Conservation (phyloP, 2,888 invertebrate species). For the Baccha elongata region DNA sequence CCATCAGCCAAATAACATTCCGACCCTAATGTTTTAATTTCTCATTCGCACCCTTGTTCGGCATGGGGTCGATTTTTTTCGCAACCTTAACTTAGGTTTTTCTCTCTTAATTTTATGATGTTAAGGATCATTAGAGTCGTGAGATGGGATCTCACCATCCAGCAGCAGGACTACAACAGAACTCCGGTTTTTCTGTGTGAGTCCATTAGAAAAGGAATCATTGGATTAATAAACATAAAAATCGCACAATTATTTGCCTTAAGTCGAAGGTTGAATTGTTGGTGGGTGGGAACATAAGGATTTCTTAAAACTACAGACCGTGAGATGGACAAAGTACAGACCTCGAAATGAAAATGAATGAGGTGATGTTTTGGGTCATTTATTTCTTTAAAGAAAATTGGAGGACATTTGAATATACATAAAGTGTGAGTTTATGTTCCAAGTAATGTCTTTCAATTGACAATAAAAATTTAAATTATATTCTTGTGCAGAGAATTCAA, state of each 20-base stretch:
- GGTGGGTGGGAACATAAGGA: neutral
- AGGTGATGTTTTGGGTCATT: constrained; percentile 70
- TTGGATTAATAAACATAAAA: constrained; percentile 78
- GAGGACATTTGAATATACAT: constrained; percentile 66
- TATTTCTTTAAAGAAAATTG: constrained; percentile 61
- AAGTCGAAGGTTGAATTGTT: constrained; percentile 62
- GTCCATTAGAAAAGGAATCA: constrained; percentile 68
- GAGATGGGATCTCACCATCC: constrained; percentile 43
- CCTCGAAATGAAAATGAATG: constrained; percentile 69
- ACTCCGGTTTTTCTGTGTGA: neutral
- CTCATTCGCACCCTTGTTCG: constrained; percentile 72
- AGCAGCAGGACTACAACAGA: neutral
- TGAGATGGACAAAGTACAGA: constrained; percentile 58
- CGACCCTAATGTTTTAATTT: constrained; percentile 74
- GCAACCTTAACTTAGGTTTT: constrained; percentile 37
- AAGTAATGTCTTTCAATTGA: constrained; percentile 61
- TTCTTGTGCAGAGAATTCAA: constrained; percentile 25
- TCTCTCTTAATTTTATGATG: constrained; percentile 78
- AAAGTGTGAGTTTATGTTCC: constrained; percentile 44
- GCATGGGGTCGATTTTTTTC: constrained; percentile 35
- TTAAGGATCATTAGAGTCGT: constrained; percentile 81
- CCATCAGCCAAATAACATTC: constrained; percentile 50
- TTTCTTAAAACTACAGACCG: constrained; percentile 8
- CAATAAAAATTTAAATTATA: constrained; percentile 64
- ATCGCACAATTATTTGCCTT: constrained; percentile 64